Conservation (phyloP, 2,797 vertebrate species). For the Clarias platycephalus region DNA sequence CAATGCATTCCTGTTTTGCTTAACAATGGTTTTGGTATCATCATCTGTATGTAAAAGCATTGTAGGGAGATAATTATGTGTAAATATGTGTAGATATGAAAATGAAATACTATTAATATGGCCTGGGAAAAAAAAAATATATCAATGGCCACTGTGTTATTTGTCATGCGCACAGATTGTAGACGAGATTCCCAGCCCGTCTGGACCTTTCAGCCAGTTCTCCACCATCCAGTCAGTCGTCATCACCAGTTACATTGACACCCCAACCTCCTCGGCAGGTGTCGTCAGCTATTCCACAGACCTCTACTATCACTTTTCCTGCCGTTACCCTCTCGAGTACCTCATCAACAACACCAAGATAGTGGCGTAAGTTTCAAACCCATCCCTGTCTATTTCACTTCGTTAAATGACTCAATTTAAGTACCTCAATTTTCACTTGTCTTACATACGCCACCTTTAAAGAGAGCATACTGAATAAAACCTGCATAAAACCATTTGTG, state of each 20-base stretch:
- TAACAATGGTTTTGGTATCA: not conserved
- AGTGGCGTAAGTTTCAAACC: conserved; percentile 67
- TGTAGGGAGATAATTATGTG: not conserved
- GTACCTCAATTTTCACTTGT: not conserved
- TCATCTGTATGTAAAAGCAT: not conserved
- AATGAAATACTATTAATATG: not conserved
- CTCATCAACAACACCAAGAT: conserved; percentile 78
- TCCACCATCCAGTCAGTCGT: conserved; percentile 72
- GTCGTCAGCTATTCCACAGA: conserved; percentile 78
- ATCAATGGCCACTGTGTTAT: not conserved
- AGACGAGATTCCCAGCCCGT: conserved; percentile 67
- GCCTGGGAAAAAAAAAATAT: not conserved
- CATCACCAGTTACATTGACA: conserved; percentile 76
- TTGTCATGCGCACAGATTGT: conserved; percentile 66
- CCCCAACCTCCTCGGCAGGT: conserved; percentile 62
- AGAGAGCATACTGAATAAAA: not conserved
- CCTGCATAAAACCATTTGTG: not conserved
- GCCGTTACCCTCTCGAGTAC: conserved; percentile 78
- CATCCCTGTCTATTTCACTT: not conserved
- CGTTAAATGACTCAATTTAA: too few species aligned
- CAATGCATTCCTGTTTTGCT: not conserved
- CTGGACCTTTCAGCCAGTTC: conserved; percentile 70
- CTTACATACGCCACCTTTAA: not conserved
- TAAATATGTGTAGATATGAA: not conserved
- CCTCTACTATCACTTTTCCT: conserved; percentile 79